phyloP scores from a whole-genome alignment of 2,113 vertebrate species.

The Nyctibius bracteatus region DNA sequence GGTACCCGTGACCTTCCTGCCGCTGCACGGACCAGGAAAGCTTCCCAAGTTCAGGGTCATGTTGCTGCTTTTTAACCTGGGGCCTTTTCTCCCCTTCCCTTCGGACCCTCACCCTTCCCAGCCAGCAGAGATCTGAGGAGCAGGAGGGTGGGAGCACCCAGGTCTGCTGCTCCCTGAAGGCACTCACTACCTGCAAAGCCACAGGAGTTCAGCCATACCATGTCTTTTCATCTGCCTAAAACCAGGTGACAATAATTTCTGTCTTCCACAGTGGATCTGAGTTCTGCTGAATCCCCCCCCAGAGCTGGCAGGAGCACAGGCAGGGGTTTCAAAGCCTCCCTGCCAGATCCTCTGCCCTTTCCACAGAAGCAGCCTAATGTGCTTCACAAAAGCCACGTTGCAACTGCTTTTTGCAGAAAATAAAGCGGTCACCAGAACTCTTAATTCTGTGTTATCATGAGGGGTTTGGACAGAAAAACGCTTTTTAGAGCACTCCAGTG shows the following conservation, averaged over 20 bases:
- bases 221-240: neutral
- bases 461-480: neutral
- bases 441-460: neutral
- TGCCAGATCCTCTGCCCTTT: neutral
- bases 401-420: neutral
- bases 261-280: neutral
- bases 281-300: neutral
- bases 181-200: neutral
- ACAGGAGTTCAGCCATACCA: fast-evolving
- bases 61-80: neutral
- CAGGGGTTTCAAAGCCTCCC: neutral
- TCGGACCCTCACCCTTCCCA: neutral
- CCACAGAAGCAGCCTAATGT: neutral
- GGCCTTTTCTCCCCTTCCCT: neutral
- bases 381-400: neutral
- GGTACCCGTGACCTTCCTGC: fast-evolving
- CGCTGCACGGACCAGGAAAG: fast-evolving
- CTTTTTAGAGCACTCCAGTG: neutral
- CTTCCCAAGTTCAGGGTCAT: fast-evolving
- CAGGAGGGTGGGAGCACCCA: fast-evolving
- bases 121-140: neutral
- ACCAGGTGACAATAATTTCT: neutral
- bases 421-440: neutral
- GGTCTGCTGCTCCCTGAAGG: neutral
- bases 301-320: neutral